These are phyloP conservation scores for Frieseomelitta varia DNA, from an alignment of 1,140 invertebrate genomes.

Conservation along the genomic window DNA sequence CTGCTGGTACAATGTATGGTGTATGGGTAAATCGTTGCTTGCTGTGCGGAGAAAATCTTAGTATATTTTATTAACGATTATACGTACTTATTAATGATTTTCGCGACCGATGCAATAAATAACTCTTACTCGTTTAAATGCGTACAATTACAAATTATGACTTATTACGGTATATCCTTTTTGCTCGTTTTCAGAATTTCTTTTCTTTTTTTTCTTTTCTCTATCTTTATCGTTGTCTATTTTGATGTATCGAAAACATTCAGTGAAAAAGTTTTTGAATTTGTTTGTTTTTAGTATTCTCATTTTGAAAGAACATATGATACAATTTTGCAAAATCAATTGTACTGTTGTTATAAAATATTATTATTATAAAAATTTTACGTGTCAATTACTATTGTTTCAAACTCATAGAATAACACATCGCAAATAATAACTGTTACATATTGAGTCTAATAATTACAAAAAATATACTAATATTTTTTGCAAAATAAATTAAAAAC, in stretches of 20 bases:
- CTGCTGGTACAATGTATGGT: slow-evolving; percentile 68
- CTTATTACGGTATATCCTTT: neutral
- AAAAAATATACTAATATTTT: neutral
- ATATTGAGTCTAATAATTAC: neutral
- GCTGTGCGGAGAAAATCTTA: slow-evolving; percentile 71
- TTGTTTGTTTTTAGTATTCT: too few species aligned
- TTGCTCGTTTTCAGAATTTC: too few species aligned
- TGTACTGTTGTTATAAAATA: neutral
- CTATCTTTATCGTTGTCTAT: neutral
- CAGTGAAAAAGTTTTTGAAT: neutral
- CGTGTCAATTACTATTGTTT: neutral
- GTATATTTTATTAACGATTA: neutral
- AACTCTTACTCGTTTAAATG: too few species aligned
- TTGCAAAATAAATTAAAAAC: too few species aligned
- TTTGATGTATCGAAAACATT: neutral
- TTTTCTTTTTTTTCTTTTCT: neutral
- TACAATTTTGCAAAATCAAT: too few species aligned
- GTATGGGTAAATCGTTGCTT: slow-evolving; percentile 70
- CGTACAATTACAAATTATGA: neutral
- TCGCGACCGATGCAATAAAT: neutral
- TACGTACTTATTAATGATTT: neutral
- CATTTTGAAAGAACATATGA: too few species aligned
- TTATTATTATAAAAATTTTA: neutral
- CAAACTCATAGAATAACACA: neutral
- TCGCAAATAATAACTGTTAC: neutral